Evolutionary conservation across 2,113 vertebrate genomes (phyloP).

Genomic region (Hystrix brachyura): DNA sequence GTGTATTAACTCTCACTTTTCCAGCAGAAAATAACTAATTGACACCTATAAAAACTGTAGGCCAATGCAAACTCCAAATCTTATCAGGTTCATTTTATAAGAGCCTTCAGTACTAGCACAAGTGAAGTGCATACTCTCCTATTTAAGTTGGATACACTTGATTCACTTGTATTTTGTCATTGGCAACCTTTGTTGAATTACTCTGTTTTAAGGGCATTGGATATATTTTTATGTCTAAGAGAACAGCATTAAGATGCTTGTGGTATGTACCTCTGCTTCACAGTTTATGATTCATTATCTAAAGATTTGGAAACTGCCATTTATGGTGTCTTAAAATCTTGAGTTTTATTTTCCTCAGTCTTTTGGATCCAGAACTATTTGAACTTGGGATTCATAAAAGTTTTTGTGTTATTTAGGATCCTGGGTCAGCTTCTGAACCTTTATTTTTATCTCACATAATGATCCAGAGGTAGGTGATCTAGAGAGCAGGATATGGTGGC

Average conservation of each 20-base stretch:
- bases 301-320: not conserved
- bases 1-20: not conserved
- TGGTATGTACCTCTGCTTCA: conserved; percentile 1
- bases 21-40: not conserved
- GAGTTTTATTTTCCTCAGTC: conserved; percentile 4
- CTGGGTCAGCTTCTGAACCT: not conserved
- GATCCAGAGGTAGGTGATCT: not conserved
- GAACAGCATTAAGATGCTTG: not conserved
- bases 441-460: conserved; percentile 8
- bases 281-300: not conserved
- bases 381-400: conserved; percentile 45
- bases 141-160: not conserved
- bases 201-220: not conserved
- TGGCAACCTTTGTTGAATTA: not conserved
- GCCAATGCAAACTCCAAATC: not conserved
- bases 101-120: not conserved
- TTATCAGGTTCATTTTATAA: not conserved
- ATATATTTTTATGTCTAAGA: not conserved
- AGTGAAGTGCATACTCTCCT: not conserved
- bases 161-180: not conserved
- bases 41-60: not conserved
- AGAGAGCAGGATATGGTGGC: not conserved
- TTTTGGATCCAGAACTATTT: conserved; percentile 49
- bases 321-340: conserved; percentile 18
- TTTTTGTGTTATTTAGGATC: not conserved